Base-by-base conservation (phyloP, 35 echinoderm and acorn worm species). In the Apostichopus parvimensis region DNA sequence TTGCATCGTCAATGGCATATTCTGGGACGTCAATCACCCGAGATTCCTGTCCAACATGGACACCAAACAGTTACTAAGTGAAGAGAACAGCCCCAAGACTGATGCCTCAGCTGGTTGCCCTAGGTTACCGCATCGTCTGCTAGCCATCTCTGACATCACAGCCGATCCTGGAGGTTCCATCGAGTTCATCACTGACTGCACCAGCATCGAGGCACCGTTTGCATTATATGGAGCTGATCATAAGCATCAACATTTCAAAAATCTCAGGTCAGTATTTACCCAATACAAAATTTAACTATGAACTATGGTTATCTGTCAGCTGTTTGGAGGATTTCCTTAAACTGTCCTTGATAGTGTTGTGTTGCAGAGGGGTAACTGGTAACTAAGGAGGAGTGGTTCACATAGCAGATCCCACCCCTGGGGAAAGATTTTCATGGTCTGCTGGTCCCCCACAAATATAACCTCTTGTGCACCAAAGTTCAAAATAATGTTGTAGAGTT, bases 111-210 rank as follows among this genome's bases (percentile, higher is more conserved):
- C 94, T 0, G 97, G 97, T 17, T 99, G 97, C 56, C 97, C 97
- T 11, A 84, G 86, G 5, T 91, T 99, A 11, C 97, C 97, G 15
- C 97, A 99, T 79, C 91, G 97, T 10, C 93, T 99, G 45, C 91
- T 99, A 9, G 97, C 97, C 17, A 99, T 99, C 82, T 96, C 93
- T 92, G 97, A 99, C 89, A 99, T 99, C 83, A 96, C 97, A 2
- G 97, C 97, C 13, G 97, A 99, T 79, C 97, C 95, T 5, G 97
- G 95, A 12, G 97, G 97, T 45, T 96, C 97, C 60, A 94, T 99
- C 28, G 97, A 99, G 90, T 99, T 96, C 85, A 96, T 99, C 64
- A 87, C 91, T 6, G 93, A 99, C 5, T 94, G 94, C 28, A 96
- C 95, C 68, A 96, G 93, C 62, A 99, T 99, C 18, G 97, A 96